Conservation (phyloP, 2,888 invertebrate species). For the Amphipyra tragopoginis region DNA sequence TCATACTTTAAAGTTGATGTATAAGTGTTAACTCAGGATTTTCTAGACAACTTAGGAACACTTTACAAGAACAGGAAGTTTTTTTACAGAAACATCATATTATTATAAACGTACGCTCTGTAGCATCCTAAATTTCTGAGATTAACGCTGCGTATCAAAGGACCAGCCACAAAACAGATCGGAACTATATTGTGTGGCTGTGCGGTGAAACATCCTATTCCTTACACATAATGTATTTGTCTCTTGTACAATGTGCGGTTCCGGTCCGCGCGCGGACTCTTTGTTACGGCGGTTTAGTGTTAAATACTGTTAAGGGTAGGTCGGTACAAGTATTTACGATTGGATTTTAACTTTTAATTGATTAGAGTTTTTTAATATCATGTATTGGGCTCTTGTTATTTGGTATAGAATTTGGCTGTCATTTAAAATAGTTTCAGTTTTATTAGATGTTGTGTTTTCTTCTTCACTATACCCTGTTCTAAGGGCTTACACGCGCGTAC, state of each 20-base stretch:
- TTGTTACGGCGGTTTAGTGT: constrained; percentile 16
- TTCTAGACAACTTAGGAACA: too few relatives aligned
- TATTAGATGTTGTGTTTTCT: too few relatives aligned
- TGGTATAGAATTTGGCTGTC: too few relatives aligned
- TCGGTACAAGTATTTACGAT: too few relatives aligned
- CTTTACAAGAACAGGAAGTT: not conserved
- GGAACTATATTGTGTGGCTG: not conserved
- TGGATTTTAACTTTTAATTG: too few relatives aligned
- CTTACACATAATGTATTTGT: constrained; percentile 1
- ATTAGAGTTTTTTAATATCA: too few relatives aligned
- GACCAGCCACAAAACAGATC: not conserved
- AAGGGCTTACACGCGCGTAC: too few relatives aligned
- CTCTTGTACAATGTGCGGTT: constrained; percentile 27
- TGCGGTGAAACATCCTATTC: not conserved
- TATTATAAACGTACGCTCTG: not conserved
- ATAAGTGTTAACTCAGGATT: too few relatives aligned
- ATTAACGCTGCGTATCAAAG: not conserved
- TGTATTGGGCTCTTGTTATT: too few relatives aligned
- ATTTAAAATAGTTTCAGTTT: too few relatives aligned
- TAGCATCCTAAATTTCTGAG: not conserved
- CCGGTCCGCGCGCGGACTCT: constrained; percentile 9
- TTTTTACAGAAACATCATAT: not conserved
- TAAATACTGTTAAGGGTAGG: constrained; percentile 35
- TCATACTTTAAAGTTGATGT: too few relatives aligned
- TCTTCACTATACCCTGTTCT: too few relatives aligned